Evolutionary conservation across 2,888 invertebrate species (phyloP), one percentile per base, ranked within the genome.

Genomic region (Drosophila cognata): DNA sequence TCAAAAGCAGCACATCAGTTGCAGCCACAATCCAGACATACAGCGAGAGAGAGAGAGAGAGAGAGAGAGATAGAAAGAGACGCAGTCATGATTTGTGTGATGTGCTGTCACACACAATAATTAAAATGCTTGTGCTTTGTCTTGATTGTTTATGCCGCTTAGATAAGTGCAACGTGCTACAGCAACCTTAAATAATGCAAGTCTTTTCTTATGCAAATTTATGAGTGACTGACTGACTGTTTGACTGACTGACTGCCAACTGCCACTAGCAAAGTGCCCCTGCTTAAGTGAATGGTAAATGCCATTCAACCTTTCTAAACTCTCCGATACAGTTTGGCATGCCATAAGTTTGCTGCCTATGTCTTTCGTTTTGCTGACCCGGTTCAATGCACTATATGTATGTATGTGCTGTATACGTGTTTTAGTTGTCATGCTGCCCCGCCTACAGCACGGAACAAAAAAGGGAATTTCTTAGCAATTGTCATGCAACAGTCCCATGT

Each of bases 301-400:
- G 85, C 84, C 77, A 78, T 84, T 82, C 82, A 89, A 87, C 82
- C 87, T 88, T 86, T 85, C 86, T 84, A 84, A 84, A 79, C 75
- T 86, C 74, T 74, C 63, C 84, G 69, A 74, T 79, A 77, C 36
- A 77, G 75, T 84, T 84, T 77, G 59, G 57, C 65, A 55, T 64
- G 59, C 57, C 28, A 50, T 69, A 61, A 74, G 75, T 86, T 79
- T 43, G 74, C 70, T 72, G 70, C 63, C 66, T 66, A 77, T 72
- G 79, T 76, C 74, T 74, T 79, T 74, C 71, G 61, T 68, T 72
- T 29, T 31, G 38, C 48, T 53, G 28, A 31, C 46, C 58, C 51
- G 70, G 89, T 82, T 86, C 87, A 80, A 78, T 82, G 88, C 64
- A 82, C 84, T 69, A 31, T 1, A 25, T 25, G 25, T 31, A 25